phyloP scores from a whole-genome alignment of 2,888 invertebrate genomes.

The Euzetes globulus region DNA sequence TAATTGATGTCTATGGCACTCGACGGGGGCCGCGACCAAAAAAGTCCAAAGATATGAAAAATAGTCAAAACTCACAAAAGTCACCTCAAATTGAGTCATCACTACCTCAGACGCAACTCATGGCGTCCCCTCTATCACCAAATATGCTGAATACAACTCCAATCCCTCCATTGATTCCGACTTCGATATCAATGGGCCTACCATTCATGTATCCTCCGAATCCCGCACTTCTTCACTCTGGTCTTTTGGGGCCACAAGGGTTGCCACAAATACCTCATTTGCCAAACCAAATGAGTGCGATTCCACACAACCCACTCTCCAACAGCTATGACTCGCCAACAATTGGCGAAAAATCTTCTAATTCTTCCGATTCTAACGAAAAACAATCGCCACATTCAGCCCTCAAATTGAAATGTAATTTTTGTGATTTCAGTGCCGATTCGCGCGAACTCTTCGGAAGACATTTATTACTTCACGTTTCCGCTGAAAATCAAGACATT shows the following conservation, averaged over 20 bases:
- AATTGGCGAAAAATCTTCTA: neutral
- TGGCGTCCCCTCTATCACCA: neutral
- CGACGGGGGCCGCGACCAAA: constrained; percentile 68
- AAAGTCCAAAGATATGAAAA: constrained; percentile 38
- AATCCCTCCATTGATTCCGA: constrained; percentile 7
- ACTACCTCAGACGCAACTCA: constrained; percentile 1
- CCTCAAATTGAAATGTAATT: constrained; percentile 45
- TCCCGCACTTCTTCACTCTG: neutral
- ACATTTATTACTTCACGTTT: constrained; percentile 49
- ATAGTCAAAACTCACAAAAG: neutral
- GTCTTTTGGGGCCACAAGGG: neutral
- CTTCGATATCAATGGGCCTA: neutral
- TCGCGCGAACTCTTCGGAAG: constrained; percentile 45
- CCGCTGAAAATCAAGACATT: constrained; percentile 46
- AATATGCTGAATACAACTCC: neutral
- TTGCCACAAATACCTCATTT: constrained; percentile 8
- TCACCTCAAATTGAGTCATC: neutral
- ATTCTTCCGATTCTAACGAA: neutral
- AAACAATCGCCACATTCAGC: neutral
- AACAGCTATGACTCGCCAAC: neutral
- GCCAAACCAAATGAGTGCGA: neutral
- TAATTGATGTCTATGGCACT: constrained; percentile 85
- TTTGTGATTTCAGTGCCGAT: constrained; percentile 48
- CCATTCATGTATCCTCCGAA: constrained; percentile 1
- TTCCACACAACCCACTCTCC: neutral